phyloP scores from a whole-genome alignment of 1,140 invertebrate genomes.

The Marisa cornuarietis region DNA sequence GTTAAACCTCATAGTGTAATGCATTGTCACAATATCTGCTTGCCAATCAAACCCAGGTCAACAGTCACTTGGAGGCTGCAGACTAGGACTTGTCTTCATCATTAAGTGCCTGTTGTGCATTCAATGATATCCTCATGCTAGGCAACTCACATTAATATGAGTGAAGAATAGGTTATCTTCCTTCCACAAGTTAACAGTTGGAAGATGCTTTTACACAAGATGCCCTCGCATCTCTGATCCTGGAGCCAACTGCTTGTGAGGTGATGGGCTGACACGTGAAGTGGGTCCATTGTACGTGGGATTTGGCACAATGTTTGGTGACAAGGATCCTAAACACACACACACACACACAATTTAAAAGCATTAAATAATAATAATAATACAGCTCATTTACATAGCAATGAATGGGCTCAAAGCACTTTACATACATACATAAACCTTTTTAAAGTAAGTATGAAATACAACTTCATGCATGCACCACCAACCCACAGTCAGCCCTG shows the following conservation, averaged over 20 bases:
- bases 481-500: too few relatives aligned
- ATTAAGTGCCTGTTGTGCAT: not conserved
- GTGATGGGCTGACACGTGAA: slow-evolving; percentile 19
- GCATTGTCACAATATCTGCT: not conserved
- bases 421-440: too few relatives aligned
- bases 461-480: too few relatives aligned
- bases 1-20: too few relatives aligned
- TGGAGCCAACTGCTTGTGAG: slow-evolving; percentile 32
- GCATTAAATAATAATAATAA: too few relatives aligned
- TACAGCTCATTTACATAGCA: too few relatives aligned
- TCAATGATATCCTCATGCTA: not conserved
- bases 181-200: not conserved
- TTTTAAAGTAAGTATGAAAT: too few relatives aligned
- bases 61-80: not conserved
- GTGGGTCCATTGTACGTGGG: slow-evolving; percentile 43
- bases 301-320: slow-evolving; percentile 47
- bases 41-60: not conserved
- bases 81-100: not conserved
- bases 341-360: not conserved
- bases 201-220: slow-evolving; percentile 22
- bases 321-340: slow-evolving; percentile 40
- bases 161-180: not conserved
- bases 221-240: slow-evolving; percentile 35
- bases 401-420: too few relatives aligned
- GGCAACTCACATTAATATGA: not conserved